Conservation (phyloP, 2,888 invertebrate species). For the Phrixothrix hirtus region DNA sequence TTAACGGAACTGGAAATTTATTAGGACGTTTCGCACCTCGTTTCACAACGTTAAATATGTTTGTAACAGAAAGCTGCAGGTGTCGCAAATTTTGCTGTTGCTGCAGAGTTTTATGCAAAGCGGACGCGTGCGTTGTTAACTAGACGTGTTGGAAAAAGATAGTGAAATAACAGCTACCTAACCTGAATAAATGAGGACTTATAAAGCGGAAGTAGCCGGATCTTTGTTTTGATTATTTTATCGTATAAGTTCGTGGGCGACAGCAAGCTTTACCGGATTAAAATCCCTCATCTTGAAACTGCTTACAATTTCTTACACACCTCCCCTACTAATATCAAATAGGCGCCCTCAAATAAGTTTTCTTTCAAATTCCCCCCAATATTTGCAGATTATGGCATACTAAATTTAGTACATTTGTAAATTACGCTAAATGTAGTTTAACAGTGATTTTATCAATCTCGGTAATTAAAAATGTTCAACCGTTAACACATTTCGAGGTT, state of each 20-base stretch:
- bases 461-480: neutral
- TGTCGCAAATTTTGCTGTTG: slow-evolving; percentile 14
- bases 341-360: slow-evolving; percentile 10
- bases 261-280: slow-evolving; percentile 19
- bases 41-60: slow-evolving; percentile 15
- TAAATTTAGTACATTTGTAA: slow-evolving; percentile 15
- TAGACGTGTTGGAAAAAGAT: slow-evolving; percentile 8
- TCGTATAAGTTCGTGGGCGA: slow-evolving; percentile 23
- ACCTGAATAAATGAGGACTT: slow-evolving; percentile 23
- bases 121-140: neutral
- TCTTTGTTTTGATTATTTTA: slow-evolving; percentile 24
- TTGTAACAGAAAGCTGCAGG: slow-evolving; percentile 17
- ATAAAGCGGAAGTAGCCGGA: slow-evolving; percentile 23
- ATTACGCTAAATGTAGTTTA: slow-evolving; percentile 16
- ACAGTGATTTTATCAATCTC: no score
- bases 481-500: neutral
- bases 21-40: slow-evolving; percentile 19
- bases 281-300: slow-evolving; percentile 19
- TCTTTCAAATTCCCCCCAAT: slow-evolving; percentile 14
- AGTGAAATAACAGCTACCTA: slow-evolving; percentile 19
- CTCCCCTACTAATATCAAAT: slow-evolving; percentile 20
- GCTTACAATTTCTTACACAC: slow-evolving; percentile 19
- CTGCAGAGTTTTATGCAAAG: slow-evolving; percentile 6
- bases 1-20: slow-evolving; percentile 20
- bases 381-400: slow-evolving; percentile 23